Percentiles rank a stretch among this genome's conserved stretches.
Evolutionary conservation across 2,888 invertebrate genomes (phyloP).

Genomic region (Drosophila siamana): DNA sequence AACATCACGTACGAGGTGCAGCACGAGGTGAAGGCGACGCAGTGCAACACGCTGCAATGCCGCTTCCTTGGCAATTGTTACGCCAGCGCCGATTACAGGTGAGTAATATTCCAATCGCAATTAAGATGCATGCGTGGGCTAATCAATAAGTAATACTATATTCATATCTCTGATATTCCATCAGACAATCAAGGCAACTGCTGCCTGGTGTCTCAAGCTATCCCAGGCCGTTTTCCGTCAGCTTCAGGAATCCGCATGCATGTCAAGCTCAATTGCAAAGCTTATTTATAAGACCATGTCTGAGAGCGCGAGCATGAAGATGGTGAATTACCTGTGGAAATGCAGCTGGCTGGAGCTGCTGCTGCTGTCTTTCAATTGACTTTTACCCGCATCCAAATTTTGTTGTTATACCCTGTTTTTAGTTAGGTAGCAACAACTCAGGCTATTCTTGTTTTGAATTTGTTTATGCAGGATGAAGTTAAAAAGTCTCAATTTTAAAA

Average conservation of each 20-base stretch:
- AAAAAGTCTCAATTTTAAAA: too few species aligned
- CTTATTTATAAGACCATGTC: slow-evolving; percentile 59
- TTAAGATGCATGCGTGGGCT: too few species aligned
- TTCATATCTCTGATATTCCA: too few species aligned
- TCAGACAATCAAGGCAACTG: slow-evolving; percentile 46
- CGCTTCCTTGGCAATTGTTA: slow-evolving; percentile 94
- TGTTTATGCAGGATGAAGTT: too few species aligned
- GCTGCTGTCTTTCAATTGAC: slow-evolving; percentile 61
- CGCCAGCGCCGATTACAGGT: slow-evolving; percentile 90
- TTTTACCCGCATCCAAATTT: too few species aligned
- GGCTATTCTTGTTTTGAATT: too few species aligned
- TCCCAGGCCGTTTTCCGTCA: background rate
- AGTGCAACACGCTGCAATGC: slow-evolving; percentile 93
- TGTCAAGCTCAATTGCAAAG: slow-evolving; percentile 67
- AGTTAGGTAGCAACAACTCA: too few species aligned
- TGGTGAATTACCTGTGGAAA: slow-evolving; percentile 10
- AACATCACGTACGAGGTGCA: slow-evolving; percentile 95
- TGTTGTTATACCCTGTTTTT: too few species aligned
- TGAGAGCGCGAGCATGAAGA: background rate
- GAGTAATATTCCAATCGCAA: slow-evolving; percentile 86
- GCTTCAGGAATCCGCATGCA: slow-evolving; percentile 38
- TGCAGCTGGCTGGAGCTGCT: slow-evolving; percentile 37
- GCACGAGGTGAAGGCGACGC: slow-evolving; percentile 86
- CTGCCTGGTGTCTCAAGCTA: background rate
- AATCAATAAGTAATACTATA: too few species aligned